Percentiles rank a stretch among this genome's conserved stretches.
Evolutionary conservation across 30 jellyfish, hydroid and myxozoan genomes (phyloP).

Genomic region (Turritopsis rubra): DNA sequence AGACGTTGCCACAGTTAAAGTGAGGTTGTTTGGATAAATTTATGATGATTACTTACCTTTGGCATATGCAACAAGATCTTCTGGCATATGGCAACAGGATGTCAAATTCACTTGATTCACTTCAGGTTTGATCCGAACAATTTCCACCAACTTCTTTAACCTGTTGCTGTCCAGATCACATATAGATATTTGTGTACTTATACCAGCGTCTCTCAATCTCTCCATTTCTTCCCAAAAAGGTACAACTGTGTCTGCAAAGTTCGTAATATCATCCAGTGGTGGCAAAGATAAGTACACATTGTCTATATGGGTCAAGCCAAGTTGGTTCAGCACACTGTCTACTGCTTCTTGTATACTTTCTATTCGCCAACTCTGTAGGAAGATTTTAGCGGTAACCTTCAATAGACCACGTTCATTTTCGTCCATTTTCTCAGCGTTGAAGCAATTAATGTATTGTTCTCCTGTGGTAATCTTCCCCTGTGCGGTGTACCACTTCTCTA

Average conservation of each 20-base stretch:
- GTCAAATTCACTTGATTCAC: conserved; percentile 45
- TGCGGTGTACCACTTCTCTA: conserved; percentile 12
- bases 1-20: not conserved
- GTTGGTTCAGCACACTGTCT: conserved; percentile 20
- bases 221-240: conserved; percentile 53
- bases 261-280: conserved; percentile 18
- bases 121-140: conserved; percentile 38
- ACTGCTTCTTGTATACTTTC: conserved; percentile 17
- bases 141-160: conserved; percentile 16
- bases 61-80: conserved; percentile 33
- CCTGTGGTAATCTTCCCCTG: not conserved
- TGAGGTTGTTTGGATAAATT: not conserved
- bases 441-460: conserved; percentile 21
- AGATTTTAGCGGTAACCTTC: conserved; percentile 31
- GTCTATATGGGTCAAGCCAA: conserved; percentile 17
- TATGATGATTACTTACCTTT: conserved; percentile 14
- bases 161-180: conserved; percentile 39
- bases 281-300: conserved; percentile 27
- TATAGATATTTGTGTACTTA: conserved; percentile 14
- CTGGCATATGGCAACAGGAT: conserved; percentile 55
- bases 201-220: conserved; percentile 38
- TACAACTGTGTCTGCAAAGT: conserved; percentile 17
- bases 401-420: conserved; percentile 24
- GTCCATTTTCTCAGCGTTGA: conserved; percentile 35
- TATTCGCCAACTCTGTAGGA: conserved; percentile 3